Conservation (phyloP, 2,888 invertebrate species). For the Pristionchus mayeri region DNA sequence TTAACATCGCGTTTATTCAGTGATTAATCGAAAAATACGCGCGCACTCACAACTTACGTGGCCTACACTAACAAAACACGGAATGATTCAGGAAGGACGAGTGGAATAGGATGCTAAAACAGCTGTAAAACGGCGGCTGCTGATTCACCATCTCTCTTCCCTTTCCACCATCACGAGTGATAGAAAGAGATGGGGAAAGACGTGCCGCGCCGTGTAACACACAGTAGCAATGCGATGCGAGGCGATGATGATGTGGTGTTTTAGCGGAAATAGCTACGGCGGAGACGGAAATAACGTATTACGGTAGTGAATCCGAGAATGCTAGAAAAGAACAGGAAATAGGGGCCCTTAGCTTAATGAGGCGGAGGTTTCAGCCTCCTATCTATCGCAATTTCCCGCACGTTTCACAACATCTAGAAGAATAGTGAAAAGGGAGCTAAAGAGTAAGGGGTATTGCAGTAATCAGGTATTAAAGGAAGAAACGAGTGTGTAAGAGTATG, state of each 20-base stretch:
- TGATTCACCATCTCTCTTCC: no score
- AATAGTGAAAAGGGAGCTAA: no score
- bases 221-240: no score
- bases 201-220: background rate
- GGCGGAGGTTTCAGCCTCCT: no score
- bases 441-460: no score
- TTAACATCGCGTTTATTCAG: background rate
- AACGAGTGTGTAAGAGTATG: no score
- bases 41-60: background rate
- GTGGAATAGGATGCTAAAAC: background rate
- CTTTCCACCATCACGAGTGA: conserved; percentile 33
- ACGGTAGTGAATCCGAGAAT: background rate
- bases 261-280: conserved; percentile 5
- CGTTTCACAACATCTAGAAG: no score
- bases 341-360: conserved; percentile 18
- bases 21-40: background rate
- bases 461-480: no score
- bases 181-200: conserved; percentile 9
- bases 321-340: background rate
- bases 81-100: background rate
- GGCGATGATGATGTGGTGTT: no score
- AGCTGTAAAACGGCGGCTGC: background rate
- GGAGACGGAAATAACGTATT: background rate
- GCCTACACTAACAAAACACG: background rate
- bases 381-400: no score